A percentile compares a stretch with the other conserved stretches of the same genome.
These are phyloP conservation scores for Urechis unicinctus DNA, from an alignment of 2,888 invertebrate genomes.

Conservation along the genomic window DNA sequence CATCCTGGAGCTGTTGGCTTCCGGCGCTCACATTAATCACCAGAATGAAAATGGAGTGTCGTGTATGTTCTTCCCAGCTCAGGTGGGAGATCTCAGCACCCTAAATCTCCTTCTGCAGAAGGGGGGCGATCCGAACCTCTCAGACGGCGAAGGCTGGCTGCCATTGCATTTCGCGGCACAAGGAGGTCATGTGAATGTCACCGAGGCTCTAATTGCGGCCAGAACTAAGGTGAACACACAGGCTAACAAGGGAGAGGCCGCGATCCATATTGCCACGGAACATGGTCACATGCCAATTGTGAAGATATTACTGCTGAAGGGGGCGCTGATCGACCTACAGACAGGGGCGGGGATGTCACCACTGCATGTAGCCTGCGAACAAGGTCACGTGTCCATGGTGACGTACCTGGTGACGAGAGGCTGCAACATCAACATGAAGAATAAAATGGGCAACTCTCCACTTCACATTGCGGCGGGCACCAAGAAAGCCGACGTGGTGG, in stretches of 20 bases:
- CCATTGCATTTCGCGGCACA: slow-evolving; percentile 14
- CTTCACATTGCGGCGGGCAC: slow-evolving; percentile 10
- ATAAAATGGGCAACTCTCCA: slow-evolving; percentile 6
- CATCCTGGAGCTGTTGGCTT: slow-evolving; percentile 3
- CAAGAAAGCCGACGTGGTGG: slow-evolving; percentile 6
- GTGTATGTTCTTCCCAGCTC: slow-evolving; percentile 14
- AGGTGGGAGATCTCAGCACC: slow-evolving; percentile 10
- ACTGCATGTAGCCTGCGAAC: slow-evolving; percentile 85
- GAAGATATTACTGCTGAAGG: not conserved
- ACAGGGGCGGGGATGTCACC: slow-evolving; percentile 95
- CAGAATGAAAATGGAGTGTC: slow-evolving; percentile 15
- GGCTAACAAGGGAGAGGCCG: slow-evolving; percentile 9
- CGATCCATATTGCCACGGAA: slow-evolving; percentile 6
- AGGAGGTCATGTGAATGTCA: slow-evolving; percentile 3
- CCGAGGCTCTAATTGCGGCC: slow-evolving; percentile 2
- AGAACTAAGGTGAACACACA: slow-evolving; percentile 3
- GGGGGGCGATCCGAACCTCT: slow-evolving; percentile 10
- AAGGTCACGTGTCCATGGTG: slow-evolving; percentile 66
- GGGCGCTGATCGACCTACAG: slow-evolving; percentile 35
- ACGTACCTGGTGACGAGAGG: slow-evolving; percentile 3
- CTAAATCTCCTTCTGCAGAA: slow-evolving; percentile 2
- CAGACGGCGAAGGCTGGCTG: slow-evolving; percentile 13
- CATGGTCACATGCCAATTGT: slow-evolving; percentile 1
- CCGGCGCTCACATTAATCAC: slow-evolving; percentile 12
- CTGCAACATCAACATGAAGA: slow-evolving; percentile 6